A percentile compares a stretch with the other conserved stretches of the same genome.
Conservation (phyloP, 2,113 vertebrate genomes). For the Hyperopisus bebe region DNA sequence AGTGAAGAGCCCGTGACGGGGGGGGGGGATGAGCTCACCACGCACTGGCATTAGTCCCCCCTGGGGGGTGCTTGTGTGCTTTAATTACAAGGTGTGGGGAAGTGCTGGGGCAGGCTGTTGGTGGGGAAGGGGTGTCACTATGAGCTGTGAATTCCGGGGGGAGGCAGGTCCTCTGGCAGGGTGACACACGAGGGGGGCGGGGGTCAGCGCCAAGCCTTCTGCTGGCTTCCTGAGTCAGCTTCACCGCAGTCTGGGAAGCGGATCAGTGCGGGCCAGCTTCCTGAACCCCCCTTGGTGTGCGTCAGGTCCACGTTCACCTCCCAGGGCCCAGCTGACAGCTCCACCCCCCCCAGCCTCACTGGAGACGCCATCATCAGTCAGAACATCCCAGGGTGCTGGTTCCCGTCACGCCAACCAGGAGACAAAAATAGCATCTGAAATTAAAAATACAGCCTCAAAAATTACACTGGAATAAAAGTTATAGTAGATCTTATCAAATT, state of each 20-base stretch:
- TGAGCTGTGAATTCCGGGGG: neutral
- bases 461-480: neutral
- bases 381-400: neutral
- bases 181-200: neutral
- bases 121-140: neutral
- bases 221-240: neutral
- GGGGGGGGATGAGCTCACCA: neutral
- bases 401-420: neutral
- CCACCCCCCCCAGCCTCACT: neutral
- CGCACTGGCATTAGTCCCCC: neutral
- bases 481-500: neutral
- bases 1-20: neutral
- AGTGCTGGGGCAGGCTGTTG: neutral
- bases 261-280: neutral
- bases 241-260: neutral
- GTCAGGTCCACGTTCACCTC: neutral
- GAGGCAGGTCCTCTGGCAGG: neutral
- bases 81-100: neutral
- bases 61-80: neutral
- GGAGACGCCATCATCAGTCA: neutral
- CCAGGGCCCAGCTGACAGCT: neutral
- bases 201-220: neutral
- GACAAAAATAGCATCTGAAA: neutral
- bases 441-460: neutral
- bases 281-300: neutral